A percentile compares a stretch with the other conserved stretches of the same genome.
phyloP scores from a whole-genome alignment of 2,113 vertebrate species.

The Meriones unguiculatus region DNA sequence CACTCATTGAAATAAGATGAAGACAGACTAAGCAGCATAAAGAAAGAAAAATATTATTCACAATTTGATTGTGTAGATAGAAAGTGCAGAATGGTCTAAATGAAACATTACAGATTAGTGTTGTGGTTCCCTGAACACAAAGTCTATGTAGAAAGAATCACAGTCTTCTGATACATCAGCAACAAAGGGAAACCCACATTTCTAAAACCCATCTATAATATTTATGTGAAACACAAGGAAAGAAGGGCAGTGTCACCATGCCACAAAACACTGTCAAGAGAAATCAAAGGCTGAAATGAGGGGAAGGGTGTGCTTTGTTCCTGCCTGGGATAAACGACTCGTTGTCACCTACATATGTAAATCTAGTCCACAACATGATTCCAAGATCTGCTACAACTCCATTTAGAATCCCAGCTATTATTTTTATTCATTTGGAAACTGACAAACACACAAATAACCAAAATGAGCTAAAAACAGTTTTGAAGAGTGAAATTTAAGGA shows the following conservation, averaged over 20 bases:
- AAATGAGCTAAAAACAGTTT: not conserved
- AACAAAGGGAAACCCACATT: not conserved
- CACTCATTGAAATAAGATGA: not conserved
- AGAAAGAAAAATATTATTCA: slow-evolving; percentile 21
- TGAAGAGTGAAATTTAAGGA: not conserved
- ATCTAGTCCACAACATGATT: not conserved
- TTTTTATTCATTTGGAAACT: not conserved
- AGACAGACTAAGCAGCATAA: not conserved
- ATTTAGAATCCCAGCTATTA: not conserved
- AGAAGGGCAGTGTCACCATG: not conserved
- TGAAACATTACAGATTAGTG: not conserved
- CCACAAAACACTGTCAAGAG: not conserved
- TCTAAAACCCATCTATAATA: not conserved
- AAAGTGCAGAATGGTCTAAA: not conserved
- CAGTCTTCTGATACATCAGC: not conserved
- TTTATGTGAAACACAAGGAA: not conserved
- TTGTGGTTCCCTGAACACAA: not conserved
- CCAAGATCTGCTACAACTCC: not conserved
- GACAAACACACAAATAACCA: not conserved
- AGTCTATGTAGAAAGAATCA: not conserved
- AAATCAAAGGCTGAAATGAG: not conserved
- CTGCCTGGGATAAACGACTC: not conserved
- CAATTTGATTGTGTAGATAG: not conserved
- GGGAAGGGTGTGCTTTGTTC: not conserved
- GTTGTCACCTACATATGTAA: not conserved